Conservation (phyloP, 2,113 vertebrate genomes). For the Erythrocercus mccallii region DNA sequence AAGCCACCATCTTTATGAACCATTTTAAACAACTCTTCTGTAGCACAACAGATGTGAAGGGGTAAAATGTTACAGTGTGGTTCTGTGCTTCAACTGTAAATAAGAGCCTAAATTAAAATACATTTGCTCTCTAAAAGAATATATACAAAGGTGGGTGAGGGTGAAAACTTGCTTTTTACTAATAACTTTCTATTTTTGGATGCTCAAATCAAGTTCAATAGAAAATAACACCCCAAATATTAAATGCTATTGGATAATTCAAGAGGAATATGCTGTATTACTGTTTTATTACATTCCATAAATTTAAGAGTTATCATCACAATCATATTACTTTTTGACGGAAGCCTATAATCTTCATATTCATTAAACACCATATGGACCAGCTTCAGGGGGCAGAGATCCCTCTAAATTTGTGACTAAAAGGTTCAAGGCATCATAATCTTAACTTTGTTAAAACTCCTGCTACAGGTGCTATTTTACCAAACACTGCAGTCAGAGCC, state of each 20-base stretch:
- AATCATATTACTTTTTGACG: not conserved
- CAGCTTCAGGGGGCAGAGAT: not conserved
- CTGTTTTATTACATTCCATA: not conserved
- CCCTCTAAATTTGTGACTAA: not conserved
- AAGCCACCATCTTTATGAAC: not conserved
- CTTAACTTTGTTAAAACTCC: not conserved
- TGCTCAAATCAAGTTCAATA: not conserved
- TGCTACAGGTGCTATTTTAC: not conserved
- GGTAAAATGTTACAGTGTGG: not conserved
- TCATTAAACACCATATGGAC: not conserved
- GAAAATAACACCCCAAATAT: not conserved
- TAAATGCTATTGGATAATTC: not conserved
- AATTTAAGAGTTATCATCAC: not conserved
- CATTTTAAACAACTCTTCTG: not conserved
- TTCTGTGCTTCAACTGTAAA: not conserved
- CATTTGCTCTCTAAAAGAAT: not conserved
- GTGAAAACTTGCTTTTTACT: not conserved
- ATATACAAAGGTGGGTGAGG: not conserved
- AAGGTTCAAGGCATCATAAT: not conserved
- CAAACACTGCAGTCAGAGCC: not conserved
- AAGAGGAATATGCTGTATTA: not conserved
- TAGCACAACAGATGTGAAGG: not conserved
- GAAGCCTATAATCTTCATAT: not conserved
- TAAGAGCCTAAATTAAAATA: not conserved
- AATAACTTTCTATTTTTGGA: not conserved